These are phyloP conservation scores for Sesia apiformis DNA, from an alignment of 2,888 invertebrate genomes.

Conservation along the genomic window DNA sequence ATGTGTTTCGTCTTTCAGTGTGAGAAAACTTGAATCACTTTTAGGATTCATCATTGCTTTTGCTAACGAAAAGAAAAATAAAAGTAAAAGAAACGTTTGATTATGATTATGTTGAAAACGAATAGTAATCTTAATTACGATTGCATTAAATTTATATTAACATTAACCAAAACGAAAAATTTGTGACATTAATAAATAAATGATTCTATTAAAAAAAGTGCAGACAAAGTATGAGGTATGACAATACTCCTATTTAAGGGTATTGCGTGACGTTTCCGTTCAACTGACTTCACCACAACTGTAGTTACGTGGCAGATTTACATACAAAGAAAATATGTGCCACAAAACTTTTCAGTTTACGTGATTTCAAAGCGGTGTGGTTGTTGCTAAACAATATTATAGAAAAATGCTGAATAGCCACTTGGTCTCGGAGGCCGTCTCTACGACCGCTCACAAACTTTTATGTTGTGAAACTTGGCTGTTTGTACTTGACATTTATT, in stretches of 20 bases:
- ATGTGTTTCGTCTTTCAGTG: constrained; percentile 49
- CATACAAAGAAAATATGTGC: not conserved
- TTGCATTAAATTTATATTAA: too few species aligned
- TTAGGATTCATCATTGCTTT: constrained; percentile 19
- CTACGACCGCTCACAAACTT: constrained; percentile 46
- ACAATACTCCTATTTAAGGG: too few species aligned
- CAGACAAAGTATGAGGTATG: too few species aligned
- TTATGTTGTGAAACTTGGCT: constrained; percentile 60
- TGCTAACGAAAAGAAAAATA: too few species aligned
- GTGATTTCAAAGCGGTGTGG: constrained; percentile 10
- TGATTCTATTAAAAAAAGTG: too few species aligned
- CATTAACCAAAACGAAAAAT: too few species aligned
- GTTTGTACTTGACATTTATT: constrained; percentile 64
- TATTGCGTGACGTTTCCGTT: too few species aligned
- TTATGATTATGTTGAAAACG: too few species aligned
- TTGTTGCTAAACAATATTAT: constrained; percentile 27
- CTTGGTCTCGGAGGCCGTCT: constrained; percentile 35
- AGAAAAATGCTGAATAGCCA: constrained; percentile 48
- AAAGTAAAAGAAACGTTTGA: too few species aligned
- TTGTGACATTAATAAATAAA: too few species aligned
- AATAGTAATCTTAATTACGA: too few species aligned
- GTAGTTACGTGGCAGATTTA: not conserved
- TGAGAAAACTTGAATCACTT: constrained; percentile 39
- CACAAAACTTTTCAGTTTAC: not conserved
- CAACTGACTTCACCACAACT: not conserved